These are phyloP conservation scores for Anastrepha ludens DNA, from an alignment of 1,140 invertebrate genomes.

Conservation along the genomic window DNA sequence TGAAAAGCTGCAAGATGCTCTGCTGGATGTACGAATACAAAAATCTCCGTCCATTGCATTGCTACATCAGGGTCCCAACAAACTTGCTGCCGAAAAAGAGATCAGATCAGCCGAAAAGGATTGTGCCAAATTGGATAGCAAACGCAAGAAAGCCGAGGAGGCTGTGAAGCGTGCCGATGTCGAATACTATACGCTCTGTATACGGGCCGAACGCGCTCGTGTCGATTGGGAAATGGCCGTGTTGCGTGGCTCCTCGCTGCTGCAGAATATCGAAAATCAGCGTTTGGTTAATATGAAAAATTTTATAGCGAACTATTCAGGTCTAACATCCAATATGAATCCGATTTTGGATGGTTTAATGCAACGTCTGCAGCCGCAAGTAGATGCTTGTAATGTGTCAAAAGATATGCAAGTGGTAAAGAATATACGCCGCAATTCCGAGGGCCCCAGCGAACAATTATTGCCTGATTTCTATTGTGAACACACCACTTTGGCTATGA, in stretches of 20 bases:
- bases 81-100: constrained; percentile 71
- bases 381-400: constrained; percentile 71
- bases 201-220: constrained; percentile 90
- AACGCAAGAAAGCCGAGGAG: constrained; percentile 92
- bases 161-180: constrained; percentile 92
- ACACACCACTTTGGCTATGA: constrained; percentile 94
- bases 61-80: constrained; percentile 72
- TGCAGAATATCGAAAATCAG: constrained; percentile 92
- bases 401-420: constrained; percentile 73
- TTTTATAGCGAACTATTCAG: constrained; percentile 85
- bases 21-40: constrained; percentile 76
- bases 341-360: constrained; percentile 80
- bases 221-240: constrained; percentile 94
- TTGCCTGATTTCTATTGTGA: constrained; percentile 96
- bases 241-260: constrained; percentile 84
- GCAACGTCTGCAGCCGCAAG: constrained; percentile 64
- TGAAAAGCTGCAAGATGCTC: constrained; percentile 89
- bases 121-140: constrained; percentile 86
- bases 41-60: constrained; percentile 75
- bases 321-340: constrained; percentile 84
- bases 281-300: constrained; percentile 88
- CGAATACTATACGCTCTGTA: constrained; percentile 93
- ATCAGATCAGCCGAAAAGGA: constrained; percentile 76
- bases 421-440: constrained; percentile 72
- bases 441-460: constrained; percentile 84